Conservation (phyloP, 2,113 vertebrate genomes). For the Machaerirhynchus nigripectus region DNA sequence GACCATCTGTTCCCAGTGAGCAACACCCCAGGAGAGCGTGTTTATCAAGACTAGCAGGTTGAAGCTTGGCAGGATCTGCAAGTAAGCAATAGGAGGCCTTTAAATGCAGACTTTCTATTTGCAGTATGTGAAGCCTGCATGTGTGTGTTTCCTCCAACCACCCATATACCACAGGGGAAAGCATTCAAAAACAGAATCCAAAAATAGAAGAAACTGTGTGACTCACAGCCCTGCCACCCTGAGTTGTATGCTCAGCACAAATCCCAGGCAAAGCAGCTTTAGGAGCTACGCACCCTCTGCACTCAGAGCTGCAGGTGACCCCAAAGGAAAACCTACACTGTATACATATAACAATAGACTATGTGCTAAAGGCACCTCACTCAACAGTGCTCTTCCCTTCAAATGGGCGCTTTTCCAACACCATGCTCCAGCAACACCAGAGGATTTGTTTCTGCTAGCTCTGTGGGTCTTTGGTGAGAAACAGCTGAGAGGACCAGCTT, state of each 20-base stretch:
- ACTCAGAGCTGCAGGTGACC: not conserved
- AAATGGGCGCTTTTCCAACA: not conserved
- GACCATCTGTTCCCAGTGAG: conserved; percentile 42
- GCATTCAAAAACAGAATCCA: conserved; percentile 13
- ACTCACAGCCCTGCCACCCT: not conserved
- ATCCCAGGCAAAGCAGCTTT: not conserved
- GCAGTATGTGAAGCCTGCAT: not conserved
- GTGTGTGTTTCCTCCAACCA: conserved; percentile 32
- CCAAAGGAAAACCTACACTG: not conserved
- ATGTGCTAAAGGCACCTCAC: not conserved
- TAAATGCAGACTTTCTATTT: conserved; percentile 56
- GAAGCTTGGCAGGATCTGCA: conserved; percentile 30
- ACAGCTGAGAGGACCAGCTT: not conserved
- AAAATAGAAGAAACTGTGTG: conserved; percentile 29
- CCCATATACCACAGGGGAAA: conserved; percentile 11
- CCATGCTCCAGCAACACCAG: not conserved
- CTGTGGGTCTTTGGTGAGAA: not conserved
- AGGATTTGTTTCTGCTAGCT: not conserved
- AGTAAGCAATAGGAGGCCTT: conserved; percentile 46
- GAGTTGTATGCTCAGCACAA: conserved; percentile 1
- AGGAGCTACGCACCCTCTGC: not conserved
- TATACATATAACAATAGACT: not conserved
- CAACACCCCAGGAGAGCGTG: not conserved
- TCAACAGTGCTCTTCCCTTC: not conserved
- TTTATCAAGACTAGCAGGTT: conserved; percentile 48